These are phyloP conservation scores for Anableps anableps DNA, from an alignment of 2,797 vertebrate species.

Conservation along the genomic window DNA sequence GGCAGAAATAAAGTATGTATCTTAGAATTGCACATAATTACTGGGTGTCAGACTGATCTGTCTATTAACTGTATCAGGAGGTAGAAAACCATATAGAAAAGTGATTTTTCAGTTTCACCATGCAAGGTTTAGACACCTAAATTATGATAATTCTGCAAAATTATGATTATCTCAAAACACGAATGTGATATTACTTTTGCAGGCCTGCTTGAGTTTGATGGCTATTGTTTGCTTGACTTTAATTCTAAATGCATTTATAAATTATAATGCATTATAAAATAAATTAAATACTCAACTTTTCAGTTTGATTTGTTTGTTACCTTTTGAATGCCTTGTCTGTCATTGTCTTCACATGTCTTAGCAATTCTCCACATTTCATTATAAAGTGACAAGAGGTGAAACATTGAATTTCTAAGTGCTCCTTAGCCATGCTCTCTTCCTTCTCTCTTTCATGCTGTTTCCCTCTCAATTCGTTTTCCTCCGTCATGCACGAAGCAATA, in stretches of 20 bases:
- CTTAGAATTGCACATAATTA: neutral
- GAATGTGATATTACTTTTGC: neutral
- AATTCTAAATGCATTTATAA: neutral
- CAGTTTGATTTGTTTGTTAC: neutral
- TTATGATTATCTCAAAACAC: neutral
- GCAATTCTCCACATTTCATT: slow-evolving; percentile 5
- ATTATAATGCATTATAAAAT: no score
- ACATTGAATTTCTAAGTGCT: slow-evolving; percentile 29
- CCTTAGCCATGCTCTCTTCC: slow-evolving; percentile 19
- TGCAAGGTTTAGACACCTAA: neutral
- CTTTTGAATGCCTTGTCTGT: neutral
- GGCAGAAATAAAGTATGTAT: neutral
- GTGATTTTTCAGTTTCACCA: neutral
- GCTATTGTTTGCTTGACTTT: neutral
- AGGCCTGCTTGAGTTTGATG: neutral
- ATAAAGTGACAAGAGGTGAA: slow-evolving; percentile 6
- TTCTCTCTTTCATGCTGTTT: slow-evolving; percentile 27
- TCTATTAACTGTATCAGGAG: neutral
- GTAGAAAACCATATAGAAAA: neutral
- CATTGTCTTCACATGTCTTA: slow-evolving; percentile 8
- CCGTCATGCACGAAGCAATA: slow-evolving; percentile 7
- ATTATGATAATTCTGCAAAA: neutral
- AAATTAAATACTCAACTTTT: neutral
- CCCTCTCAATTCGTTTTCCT: slow-evolving; percentile 9
- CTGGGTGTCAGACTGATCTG: neutral